Evolutionary conservation across 2,888 invertebrate species (phyloP), one percentile per base, ranked within the genome.

Genomic region (Suillia variegata): DNA sequence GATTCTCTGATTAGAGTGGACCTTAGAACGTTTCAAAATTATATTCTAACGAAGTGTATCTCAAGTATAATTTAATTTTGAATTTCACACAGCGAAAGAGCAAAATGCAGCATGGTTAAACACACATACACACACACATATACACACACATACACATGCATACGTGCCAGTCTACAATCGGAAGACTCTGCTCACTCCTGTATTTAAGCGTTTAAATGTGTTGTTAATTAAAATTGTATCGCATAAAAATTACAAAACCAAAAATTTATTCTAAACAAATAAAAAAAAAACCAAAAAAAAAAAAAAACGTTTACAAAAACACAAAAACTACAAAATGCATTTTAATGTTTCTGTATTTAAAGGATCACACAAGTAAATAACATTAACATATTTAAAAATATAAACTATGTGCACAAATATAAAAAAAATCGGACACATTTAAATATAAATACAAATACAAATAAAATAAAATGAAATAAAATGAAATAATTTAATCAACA

Each of bases 191-290:
- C n/a, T n/a, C n/a, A n/a, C n/a, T n/a, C n/a, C n/a, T n/a, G n/a
- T n/a, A 56, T 50, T 56, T 51, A 22, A 56, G 50, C 51, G 56
- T 56, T 56, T 56, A 51, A 56, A 56, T 56, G 56, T 56, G 42
- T 56, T 26, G 26, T 26, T 26, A 26, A 26, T 26, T 26, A 26
- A 42, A 56, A 51, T 51, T 51, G 24, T 13, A 54, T 52, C 33
- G 18, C 38, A 56, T 51, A 18, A 56, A 34, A 26, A 26, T 26
- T 26, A 26, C 26, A 26, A 26, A 26, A n/a, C n/a, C n/a, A n/a
- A n/a, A n/a, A n/a, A n/a, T n/a, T n/a, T 49, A 49, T 54, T 54
- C 48, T 33, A 5, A 34, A n/a, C 22, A 38, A n/a, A n/a, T n/a
- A n/a, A 50, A 49, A 31, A 34, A 12, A 34, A 34, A n/a, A 17